Percentiles rank a stretch among this genome's conserved stretches.
These are phyloP conservation scores for Brachyalestes nurse DNA, from an alignment of 2,797 vertebrate genomes.

Conservation along the genomic window DNA sequence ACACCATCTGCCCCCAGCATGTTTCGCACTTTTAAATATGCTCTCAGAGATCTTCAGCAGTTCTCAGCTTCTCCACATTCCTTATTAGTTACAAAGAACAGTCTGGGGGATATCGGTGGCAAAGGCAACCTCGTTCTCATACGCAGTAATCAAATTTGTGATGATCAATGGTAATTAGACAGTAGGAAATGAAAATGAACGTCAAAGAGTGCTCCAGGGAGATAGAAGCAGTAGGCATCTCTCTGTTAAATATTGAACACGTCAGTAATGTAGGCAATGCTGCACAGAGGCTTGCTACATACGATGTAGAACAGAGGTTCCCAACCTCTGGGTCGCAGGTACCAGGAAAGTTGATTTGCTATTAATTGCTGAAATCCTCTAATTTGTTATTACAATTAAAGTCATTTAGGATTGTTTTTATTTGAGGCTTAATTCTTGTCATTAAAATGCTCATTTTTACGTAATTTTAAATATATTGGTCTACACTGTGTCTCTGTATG, in stretches of 20 bases:
- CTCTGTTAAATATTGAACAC: conserved; percentile 19
- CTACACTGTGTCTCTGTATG: no score
- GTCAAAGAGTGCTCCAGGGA: conserved; percentile 19
- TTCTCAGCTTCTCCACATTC: conserved; percentile 28
- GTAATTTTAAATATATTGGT: no score
- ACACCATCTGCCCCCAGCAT: conserved; percentile 34
- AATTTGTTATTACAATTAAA: no score
- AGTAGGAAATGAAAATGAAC: conserved; percentile 36
- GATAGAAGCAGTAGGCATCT: conserved; percentile 15
- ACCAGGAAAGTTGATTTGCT: no score
- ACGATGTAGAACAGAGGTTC: not conserved
- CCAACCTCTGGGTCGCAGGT: no score
- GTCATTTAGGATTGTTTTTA: no score
- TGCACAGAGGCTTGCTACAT: not conserved
- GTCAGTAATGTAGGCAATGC: not conserved
- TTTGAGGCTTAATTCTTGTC: no score
- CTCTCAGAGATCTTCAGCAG: conserved; percentile 25
- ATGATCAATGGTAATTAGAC: conserved; percentile 45
- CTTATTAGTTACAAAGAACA: conserved; percentile 34
- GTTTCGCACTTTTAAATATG: conserved; percentile 41
- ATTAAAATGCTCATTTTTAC: no score
- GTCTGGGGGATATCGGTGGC: conserved; percentile 32
- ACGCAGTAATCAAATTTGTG: conserved; percentile 39
- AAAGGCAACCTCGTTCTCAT: conserved; percentile 28
- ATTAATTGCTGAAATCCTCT: no score